Conservation (phyloP, 2,113 vertebrate species). For the Trematomus loennbergii region DNA sequence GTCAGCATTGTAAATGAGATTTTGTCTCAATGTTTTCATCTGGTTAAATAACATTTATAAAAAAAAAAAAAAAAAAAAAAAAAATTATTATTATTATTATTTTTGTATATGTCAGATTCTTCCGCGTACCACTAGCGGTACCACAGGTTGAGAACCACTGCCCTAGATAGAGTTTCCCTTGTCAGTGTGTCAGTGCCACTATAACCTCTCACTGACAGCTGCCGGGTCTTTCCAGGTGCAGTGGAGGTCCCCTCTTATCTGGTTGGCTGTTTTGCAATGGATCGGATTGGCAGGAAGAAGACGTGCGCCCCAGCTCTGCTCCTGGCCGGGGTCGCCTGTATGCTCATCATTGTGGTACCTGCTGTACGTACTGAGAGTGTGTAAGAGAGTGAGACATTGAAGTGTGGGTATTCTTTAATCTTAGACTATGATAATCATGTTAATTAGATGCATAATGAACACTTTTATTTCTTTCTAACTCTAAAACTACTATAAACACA, state of each 20-base stretch:
- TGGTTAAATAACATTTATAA: no score
- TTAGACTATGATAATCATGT: neutral
- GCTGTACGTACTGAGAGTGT: slow-evolving; percentile 75
- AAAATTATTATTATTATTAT: no score
- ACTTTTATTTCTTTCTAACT: neutral
- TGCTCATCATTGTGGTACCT: slow-evolving; percentile 88
- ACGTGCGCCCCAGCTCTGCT: slow-evolving; percentile 88
- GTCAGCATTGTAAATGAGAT: no score
- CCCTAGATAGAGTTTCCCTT: slow-evolving; percentile 15
- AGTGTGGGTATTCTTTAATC: neutral
- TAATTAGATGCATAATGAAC: neutral
- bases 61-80: no score
- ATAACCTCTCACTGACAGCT: slow-evolving; percentile 33
- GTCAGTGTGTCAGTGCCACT: slow-evolving; percentile 5
- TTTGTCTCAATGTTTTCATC: no score
- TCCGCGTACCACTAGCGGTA: no score
- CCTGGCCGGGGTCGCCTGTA: slow-evolving; percentile 86
- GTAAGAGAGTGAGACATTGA: neutral
- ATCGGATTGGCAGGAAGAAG: slow-evolving; percentile 90
- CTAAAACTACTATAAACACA: neutral
- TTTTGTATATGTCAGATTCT: no score
- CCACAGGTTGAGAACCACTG: no score
- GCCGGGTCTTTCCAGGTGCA: slow-evolving; percentile 84
- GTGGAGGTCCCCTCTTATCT: slow-evolving; percentile 92
- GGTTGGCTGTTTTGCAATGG: slow-evolving; percentile 89